Conservation (phyloP, 2,113 vertebrate genomes). For the Triplophysa dalaica region DNA sequence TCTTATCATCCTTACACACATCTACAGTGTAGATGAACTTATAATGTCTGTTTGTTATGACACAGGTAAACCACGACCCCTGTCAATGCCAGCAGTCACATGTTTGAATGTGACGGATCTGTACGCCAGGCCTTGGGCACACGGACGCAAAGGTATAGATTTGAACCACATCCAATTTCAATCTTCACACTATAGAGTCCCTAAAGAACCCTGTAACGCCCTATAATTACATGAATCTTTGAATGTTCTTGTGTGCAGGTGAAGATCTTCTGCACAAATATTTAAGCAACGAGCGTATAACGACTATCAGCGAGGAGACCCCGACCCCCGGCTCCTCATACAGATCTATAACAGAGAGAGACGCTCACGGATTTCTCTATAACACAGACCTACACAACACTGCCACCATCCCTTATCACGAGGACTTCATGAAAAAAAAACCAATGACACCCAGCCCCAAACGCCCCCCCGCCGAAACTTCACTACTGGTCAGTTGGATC, state of each 20-base stretch:
- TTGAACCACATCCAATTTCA: no score
- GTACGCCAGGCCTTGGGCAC: conserved; percentile 73
- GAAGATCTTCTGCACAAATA: conserved; percentile 82
- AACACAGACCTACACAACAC: conserved; percentile 83
- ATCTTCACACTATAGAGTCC: background rate
- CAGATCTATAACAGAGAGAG: conserved; percentile 69
- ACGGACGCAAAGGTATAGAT: conserved; percentile 82
- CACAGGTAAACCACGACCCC: conserved; percentile 88
- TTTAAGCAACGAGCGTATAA: conserved; percentile 91
- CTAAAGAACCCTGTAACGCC: background rate
- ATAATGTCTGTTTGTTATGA: background rate
- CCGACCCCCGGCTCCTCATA: conserved; percentile 68
- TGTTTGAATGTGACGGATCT: conserved; percentile 79
- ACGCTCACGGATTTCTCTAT: conserved; percentile 78
- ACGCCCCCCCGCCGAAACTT: conserved; percentile 74
- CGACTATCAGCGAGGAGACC: conserved; percentile 84
- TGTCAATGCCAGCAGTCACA: conserved; percentile 92
- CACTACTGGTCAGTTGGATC: conserved; percentile 85
- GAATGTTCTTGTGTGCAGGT: conserved; percentile 67
- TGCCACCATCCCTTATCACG: conserved; percentile 87
- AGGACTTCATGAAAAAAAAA: conserved; percentile 77
- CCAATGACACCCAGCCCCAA: conserved; percentile 59
- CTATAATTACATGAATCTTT: no score
- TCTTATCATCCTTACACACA: background rate
- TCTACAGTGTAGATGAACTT: background rate